Conservation (phyloP, 2,113 vertebrate genomes). For the Solenodon paradoxus region DNA sequence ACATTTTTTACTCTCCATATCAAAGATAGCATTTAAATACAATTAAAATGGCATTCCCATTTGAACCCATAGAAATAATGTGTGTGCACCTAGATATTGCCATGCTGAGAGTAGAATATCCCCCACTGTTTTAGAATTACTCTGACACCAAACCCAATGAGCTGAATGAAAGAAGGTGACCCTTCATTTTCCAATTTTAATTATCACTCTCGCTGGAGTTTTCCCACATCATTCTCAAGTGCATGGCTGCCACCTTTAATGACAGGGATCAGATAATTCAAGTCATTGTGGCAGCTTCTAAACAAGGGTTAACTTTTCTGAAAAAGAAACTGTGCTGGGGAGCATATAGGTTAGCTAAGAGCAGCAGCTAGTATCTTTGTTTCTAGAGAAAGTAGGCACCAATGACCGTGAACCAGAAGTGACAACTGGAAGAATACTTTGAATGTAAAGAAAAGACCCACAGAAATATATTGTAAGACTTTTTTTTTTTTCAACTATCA, state of each 20-base stretch:
- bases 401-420: not conserved
- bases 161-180: slow-evolving; percentile 57
- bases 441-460: not conserved
- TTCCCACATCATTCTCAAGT: slow-evolving; percentile 69
- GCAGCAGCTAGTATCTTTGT: not conserved
- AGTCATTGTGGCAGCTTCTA: slow-evolving; percentile 23
- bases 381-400: not conserved
- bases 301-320: slow-evolving; percentile 32
- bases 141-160: slow-evolving; percentile 63
- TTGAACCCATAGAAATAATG: slow-evolving; percentile 33
- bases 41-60: slow-evolving; percentile 58
- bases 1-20: not conserved
- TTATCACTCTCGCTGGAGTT: slow-evolving; percentile 71
- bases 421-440: not conserved
- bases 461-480: not conserved
- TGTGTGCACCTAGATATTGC: slow-evolving; percentile 30
- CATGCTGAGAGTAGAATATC: slow-evolving; percentile 50
- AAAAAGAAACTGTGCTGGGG: slow-evolving; percentile 11
- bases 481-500: not conserved
- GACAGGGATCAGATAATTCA: slow-evolving; percentile 54
- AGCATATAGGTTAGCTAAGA: not conserved
- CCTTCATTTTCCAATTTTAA: slow-evolving; percentile 71
- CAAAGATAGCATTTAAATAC: slow-evolving; percentile 58
- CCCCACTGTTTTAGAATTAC: slow-evolving; percentile 63
- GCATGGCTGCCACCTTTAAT: slow-evolving; percentile 60